These are phyloP conservation scores for Iphiclides podalirius DNA, from an alignment of 2,888 invertebrate species.

Conservation along the genomic window DNA sequence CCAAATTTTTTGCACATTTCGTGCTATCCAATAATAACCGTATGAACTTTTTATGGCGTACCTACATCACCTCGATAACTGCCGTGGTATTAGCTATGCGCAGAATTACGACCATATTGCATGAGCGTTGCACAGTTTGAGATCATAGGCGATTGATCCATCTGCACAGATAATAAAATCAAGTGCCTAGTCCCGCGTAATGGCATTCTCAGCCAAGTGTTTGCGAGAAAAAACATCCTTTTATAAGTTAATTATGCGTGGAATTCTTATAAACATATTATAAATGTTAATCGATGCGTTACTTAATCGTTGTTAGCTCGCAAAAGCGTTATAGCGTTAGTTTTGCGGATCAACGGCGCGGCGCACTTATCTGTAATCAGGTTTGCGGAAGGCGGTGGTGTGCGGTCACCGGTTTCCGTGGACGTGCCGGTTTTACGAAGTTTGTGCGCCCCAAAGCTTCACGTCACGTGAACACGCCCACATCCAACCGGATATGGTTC, in stretches of 20 bases:
- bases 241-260: conserved; percentile 15
- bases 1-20: not conserved
- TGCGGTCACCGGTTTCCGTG: conserved; percentile 1
- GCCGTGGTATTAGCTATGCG: conserved; percentile 39
- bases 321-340: conserved; percentile 12
- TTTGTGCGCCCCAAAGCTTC: too few species aligned
- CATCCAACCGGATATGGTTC: too few species aligned
- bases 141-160: conserved; percentile 59
- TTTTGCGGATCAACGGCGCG: conserved; percentile 15
- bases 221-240: conserved; percentile 29
- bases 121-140: conserved; percentile 52
- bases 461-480: too few species aligned
- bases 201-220: conserved; percentile 21
- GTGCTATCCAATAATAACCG: not conserved
- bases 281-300: conserved; percentile 18
- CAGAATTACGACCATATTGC: conserved; percentile 36
- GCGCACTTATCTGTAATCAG: too few species aligned
- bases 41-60: conserved; percentile 22
- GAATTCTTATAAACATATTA: conserved; percentile 24
- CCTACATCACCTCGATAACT: conserved; percentile 22
- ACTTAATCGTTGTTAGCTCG: not conserved
- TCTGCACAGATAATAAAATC: conserved; percentile 8
- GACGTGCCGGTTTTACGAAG: conserved; percentile 20
- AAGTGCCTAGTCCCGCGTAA: not conserved
- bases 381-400: conserved; percentile 12